These are phyloP conservation scores for Oncorhynchus kisutch DNA, from an alignment of 2,113 vertebrate species.

Conservation along the genomic window DNA sequence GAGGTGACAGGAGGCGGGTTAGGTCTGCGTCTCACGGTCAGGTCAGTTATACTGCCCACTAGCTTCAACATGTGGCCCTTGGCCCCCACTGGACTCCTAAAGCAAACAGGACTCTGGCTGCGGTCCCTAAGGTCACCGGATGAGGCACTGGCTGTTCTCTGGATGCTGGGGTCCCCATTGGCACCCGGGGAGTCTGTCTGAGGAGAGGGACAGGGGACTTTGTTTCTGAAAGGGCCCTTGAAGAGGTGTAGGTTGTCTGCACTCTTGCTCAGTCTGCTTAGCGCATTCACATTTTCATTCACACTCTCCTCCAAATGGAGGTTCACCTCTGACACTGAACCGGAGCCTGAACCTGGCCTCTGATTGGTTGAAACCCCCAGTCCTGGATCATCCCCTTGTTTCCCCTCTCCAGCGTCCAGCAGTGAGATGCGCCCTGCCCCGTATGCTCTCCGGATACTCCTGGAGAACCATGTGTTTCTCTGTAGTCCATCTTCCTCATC, in stretches of 20 bases:
- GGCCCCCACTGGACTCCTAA: conserved; percentile 76
- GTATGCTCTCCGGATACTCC: conserved; percentile 88
- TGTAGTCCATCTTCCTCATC: conserved; percentile 74
- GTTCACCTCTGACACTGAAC: conserved; percentile 46
- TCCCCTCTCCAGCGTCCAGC: conserved; percentile 67
- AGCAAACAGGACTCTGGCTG: conserved; percentile 48
- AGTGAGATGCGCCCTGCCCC: conserved; percentile 87
- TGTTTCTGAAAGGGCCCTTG: conserved; percentile 83
- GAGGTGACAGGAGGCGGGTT: conserved; percentile 50
- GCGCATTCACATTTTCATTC: conserved; percentile 58
- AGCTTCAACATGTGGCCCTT: conserved; percentile 82
- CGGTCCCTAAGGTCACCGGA: conserved; percentile 69
- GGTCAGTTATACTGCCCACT: conserved; percentile 82
- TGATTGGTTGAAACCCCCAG: conserved; percentile 42
- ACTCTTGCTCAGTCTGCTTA: conserved; percentile 85
- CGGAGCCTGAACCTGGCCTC: conserved; percentile 40
- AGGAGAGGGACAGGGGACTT: conserved; percentile 58
- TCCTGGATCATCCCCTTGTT: conserved; percentile 12
- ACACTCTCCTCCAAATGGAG: conserved; percentile 52
- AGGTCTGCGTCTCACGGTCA: conserved; percentile 69
- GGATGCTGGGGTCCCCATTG: conserved; percentile 44
- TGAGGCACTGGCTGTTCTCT: conserved; percentile 73
- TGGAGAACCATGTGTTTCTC: conserved; percentile 84
- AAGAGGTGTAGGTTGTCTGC: conserved; percentile 85
- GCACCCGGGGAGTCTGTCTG: conserved; percentile 62